Percentiles rank a stretch among this genome's conserved stretches.
Conservation (phyloP, 2,888 invertebrate species). For the Callinectes sapidus region DNA sequence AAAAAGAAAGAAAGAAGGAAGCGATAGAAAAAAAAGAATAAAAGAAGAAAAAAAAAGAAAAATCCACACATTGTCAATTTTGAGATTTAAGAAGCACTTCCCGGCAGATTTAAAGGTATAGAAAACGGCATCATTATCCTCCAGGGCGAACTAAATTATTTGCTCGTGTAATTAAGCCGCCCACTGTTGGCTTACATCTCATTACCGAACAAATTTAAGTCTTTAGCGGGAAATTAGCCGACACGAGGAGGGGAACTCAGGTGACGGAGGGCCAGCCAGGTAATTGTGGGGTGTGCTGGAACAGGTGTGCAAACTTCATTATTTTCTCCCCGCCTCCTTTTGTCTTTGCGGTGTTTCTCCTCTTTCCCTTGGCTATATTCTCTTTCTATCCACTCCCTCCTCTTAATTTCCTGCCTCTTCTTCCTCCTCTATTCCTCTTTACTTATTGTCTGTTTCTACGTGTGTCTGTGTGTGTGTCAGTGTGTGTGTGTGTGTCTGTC, state of each 20-base stretch:
- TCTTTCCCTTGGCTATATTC: not conserved
- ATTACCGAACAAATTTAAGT: conserved; percentile 21
- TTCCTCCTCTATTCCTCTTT: not conserved
- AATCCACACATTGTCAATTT: not conserved
- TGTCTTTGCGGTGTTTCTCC: not conserved
- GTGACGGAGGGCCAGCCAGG: conserved; percentile 6
- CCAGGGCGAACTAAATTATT: conserved; percentile 7
- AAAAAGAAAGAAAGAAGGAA: too few relatives aligned
- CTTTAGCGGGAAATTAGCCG: conserved; percentile 11
- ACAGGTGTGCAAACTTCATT: not conserved
- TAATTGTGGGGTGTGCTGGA: conserved; percentile 10
- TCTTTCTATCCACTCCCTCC: conserved; percentile 1
- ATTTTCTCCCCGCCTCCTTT: conserved; percentile 12
- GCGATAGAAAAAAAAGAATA: too few relatives aligned
- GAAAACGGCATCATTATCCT: not conserved
- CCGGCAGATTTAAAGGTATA: not conserved
- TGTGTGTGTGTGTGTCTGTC: not conserved
- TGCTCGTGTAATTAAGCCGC: not conserved
- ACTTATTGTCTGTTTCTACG: too few relatives aligned
- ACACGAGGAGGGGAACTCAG: not conserved
- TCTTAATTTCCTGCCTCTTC: not conserved
- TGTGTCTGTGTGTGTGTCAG: not conserved
- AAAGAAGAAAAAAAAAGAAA: not conserved
- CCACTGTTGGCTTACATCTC: conserved; percentile 21
- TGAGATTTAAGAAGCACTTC: not conserved